Percentiles rank a stretch among this genome's conserved stretches.
Evolutionary conservation across 2,797 vertebrate genomes (phyloP).

Genomic region (Pogonophryne albipinna): DNA sequence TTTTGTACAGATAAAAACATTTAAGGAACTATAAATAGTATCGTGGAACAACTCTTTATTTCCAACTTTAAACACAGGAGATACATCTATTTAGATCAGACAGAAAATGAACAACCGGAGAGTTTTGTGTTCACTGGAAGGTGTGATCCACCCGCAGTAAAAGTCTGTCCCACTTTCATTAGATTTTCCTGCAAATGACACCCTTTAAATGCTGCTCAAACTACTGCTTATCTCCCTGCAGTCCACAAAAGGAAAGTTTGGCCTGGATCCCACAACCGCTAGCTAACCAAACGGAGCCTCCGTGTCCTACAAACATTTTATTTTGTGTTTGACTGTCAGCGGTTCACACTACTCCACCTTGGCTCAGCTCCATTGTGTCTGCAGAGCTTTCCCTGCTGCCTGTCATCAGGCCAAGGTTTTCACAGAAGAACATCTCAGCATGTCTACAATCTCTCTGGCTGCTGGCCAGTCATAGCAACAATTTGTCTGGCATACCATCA

Average conservation of each 20-base stretch:
- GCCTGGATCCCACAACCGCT: slow-evolving; percentile 34
- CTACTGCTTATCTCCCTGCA: slow-evolving; percentile 20
- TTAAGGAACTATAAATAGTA: too few relatives aligned
- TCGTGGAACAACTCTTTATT: too few relatives aligned
- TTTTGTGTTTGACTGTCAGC: slow-evolving; percentile 57
- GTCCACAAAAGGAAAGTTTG: slow-evolving; percentile 52
- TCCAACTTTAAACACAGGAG: too few relatives aligned
- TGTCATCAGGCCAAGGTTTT: slow-evolving; percentile 57
- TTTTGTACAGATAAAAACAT: too few relatives aligned
- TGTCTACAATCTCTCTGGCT: slow-evolving; percentile 59
- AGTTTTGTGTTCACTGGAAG: neutral
- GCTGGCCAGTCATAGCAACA: slow-evolving; percentile 56
- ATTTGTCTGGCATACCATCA: slow-evolving; percentile 54
- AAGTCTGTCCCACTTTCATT: slow-evolving; percentile 10
- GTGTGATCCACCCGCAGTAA: slow-evolving; percentile 9
- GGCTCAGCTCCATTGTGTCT: slow-evolving; percentile 71
- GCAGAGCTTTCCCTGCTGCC: slow-evolving; percentile 51
- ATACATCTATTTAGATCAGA: too few relatives aligned
- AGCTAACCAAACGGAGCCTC: slow-evolving; percentile 68
- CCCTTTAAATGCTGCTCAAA: slow-evolving; percentile 21
- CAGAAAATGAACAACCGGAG: too few relatives aligned
- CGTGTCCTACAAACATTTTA: slow-evolving; percentile 58
- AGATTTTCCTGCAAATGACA: slow-evolving; percentile 12
- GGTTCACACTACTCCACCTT: slow-evolving; percentile 59
- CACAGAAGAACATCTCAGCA: slow-evolving; percentile 63